A percentile compares a stretch with the other conserved stretches of the same genome.
phyloP scores from a whole-genome alignment of 2,113 vertebrate species.

The Gopherus flavomarginatus region DNA sequence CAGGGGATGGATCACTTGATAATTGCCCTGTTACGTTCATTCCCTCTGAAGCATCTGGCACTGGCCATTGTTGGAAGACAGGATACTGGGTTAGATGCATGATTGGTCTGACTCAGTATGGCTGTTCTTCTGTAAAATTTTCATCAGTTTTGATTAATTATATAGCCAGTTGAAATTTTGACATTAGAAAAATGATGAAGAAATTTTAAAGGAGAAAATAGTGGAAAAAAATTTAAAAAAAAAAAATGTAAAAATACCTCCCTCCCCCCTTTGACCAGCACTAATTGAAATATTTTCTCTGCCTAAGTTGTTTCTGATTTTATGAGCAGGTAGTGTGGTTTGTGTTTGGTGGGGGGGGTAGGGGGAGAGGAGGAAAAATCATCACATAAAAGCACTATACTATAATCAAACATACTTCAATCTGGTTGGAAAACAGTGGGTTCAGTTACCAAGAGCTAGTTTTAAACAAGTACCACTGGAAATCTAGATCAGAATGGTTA shows the following conservation, averaged over 20 bases:
- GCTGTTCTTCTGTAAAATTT: not conserved
- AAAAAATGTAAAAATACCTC: not conserved
- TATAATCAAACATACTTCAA: not conserved
- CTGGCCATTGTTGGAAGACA: no score
- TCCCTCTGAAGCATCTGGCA: not conserved
- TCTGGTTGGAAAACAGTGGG: not conserved
- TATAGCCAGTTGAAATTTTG: not conserved
- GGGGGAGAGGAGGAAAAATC: not conserved
- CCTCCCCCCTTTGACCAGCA: not conserved
- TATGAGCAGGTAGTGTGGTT: accelerated
- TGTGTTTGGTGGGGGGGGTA: no score
- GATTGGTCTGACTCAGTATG: not conserved
- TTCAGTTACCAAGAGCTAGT: not conserved
- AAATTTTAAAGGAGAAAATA: not conserved
- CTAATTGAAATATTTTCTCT: not conserved
- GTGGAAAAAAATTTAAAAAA: not conserved
- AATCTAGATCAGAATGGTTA: not conserved
- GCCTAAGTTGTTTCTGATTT: not conserved
- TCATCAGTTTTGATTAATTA: not conserved
- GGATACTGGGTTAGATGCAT: not conserved
- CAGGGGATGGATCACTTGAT: not conserved
- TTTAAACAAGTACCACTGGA: not conserved
- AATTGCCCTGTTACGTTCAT: not conserved
- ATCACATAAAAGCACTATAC: not conserved
- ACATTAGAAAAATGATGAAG: not conserved